phyloP scores from a whole-genome alignment of 2,888 invertebrate genomes.

The Mesorhabditis spiculigera region DNA sequence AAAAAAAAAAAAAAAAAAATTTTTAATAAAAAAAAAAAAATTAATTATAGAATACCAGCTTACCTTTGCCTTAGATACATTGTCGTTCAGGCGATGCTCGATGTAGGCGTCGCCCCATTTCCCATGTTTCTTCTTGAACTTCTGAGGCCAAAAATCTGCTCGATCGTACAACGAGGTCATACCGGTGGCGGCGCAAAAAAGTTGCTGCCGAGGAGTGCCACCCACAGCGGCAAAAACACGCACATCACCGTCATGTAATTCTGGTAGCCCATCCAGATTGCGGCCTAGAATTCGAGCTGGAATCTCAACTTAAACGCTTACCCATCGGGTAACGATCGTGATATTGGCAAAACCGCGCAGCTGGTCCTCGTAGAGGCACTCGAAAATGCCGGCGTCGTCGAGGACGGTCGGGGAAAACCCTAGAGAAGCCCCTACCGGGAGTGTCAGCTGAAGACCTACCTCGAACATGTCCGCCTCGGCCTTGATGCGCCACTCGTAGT shows the following conservation, averaged over 20 bases:
- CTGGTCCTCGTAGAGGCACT: not conserved
- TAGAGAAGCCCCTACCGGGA: not conserved
- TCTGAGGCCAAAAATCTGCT: not conserved
- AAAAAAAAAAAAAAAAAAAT: too few relatives aligned
- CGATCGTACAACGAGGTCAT: not conserved
- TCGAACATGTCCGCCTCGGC: not conserved
- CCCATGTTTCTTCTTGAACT: not conserved
- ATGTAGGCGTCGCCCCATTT: not conserved
- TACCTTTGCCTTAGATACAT: not conserved
- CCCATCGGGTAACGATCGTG: not conserved
- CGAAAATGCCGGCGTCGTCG: not conserved
- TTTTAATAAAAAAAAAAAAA: too few relatives aligned
- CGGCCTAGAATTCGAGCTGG: not conserved
- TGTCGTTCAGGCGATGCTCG: not conserved
- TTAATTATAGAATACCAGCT: not conserved
- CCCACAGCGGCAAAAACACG: not conserved
- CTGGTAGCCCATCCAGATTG: not conserved
- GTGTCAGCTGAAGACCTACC: not conserved
- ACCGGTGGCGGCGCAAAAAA: too few relatives aligned
- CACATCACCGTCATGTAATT: not conserved
- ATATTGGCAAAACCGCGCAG: conserved; percentile 2
- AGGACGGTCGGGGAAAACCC: not conserved
- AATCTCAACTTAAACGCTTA: not conserved
- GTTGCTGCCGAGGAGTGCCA: not conserved
- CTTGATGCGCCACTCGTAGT: not conserved